A percentile compares a stretch with the other conserved stretches of the same genome.
Conservation (phyloP, 1,140 invertebrate species). For the Trissolcus basalis region DNA sequence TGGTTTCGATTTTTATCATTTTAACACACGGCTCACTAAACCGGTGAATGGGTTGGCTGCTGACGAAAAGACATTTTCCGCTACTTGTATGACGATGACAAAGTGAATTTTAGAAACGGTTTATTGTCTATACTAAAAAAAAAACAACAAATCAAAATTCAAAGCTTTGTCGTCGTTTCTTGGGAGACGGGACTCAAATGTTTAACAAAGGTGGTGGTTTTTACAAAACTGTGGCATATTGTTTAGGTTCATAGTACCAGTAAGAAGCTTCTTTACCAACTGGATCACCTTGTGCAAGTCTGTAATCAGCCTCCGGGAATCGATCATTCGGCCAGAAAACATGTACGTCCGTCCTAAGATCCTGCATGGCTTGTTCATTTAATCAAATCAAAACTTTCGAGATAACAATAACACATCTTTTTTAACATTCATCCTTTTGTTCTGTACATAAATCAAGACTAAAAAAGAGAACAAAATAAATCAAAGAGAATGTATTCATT, state of each 20-base stretch:
- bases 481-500: too few species aligned
- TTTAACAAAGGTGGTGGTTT: constrained; percentile 59
- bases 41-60: constrained; percentile 70
- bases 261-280: constrained; percentile 96
- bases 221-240: constrained; percentile 57
- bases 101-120: too few species aligned
- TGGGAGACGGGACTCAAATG: constrained; percentile 29
- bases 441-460: background rate
- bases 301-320: constrained; percentile 90
- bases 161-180: constrained; percentile 21
- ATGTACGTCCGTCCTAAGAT: constrained; percentile 77
- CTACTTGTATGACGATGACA: too few species aligned
- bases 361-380: constrained; percentile 49
- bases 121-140: too few species aligned
- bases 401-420: too few species aligned
- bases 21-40: constrained; percentile 60
- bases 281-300: constrained; percentile 96
- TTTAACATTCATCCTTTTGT: too few species aligned
- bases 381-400: background rate
- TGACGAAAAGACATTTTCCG: constrained; percentile 44
- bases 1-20: constrained; percentile 21
- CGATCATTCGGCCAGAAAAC: constrained; percentile 82
- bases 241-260: constrained; percentile 94
- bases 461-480: too few species aligned
- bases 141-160: constrained; percentile 11